Evolutionary conservation across 2,113 vertebrate species (phyloP).

Genomic region (Marmota monax): DNA sequence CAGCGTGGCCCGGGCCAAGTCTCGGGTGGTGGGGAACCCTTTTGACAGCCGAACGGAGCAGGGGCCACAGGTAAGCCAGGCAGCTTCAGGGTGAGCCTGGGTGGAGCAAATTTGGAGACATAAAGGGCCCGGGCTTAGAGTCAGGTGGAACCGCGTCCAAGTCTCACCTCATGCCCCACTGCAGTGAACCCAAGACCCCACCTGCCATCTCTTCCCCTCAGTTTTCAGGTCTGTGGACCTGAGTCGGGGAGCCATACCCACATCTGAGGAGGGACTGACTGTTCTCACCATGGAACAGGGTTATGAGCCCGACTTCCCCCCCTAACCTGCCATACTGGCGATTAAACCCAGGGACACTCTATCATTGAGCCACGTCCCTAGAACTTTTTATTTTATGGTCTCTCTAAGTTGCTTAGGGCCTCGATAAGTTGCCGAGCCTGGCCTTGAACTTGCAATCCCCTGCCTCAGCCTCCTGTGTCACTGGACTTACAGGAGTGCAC

Average conservation of each 20-base stretch:
- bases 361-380: neutral
- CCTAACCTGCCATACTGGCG: neutral
- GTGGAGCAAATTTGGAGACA: neutral
- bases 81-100: neutral
- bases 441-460: neutral
- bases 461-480: neutral
- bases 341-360: neutral
- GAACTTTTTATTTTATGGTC: neutral
- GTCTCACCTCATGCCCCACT: neutral
- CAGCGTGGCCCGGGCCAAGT: slow-evolving; percentile 92
- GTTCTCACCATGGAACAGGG: neutral
- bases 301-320: neutral
- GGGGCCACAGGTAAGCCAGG: slow-evolving; percentile 93
- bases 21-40: slow-evolving; percentile 95
- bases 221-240: neutral
- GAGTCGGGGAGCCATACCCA: neutral
- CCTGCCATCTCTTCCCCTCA: neutral
- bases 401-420: neutral
- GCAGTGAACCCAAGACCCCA: too few species aligned
- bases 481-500: neutral
- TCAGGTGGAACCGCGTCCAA: neutral
- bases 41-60: slow-evolving; percentile 96
- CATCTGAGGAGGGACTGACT: neutral
- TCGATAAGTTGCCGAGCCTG: neutral
- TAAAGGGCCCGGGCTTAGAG: neutral